Percentiles rank a stretch among this genome's conserved stretches.
Evolutionary conservation across 2,888 invertebrate species (phyloP).

Genomic region (Trichopria drosophilae): DNA sequence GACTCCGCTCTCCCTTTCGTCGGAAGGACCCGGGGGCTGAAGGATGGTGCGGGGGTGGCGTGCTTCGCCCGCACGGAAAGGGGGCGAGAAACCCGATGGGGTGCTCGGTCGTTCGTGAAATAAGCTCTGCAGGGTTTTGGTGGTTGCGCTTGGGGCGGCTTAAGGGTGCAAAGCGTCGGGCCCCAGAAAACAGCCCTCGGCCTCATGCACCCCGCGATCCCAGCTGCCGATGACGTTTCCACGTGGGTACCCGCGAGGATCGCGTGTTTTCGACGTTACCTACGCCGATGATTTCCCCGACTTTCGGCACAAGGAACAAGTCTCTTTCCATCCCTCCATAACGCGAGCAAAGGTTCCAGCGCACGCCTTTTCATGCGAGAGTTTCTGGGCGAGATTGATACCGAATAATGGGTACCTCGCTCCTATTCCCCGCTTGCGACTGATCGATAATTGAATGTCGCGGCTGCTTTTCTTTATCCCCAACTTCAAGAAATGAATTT

Average conservation of each 20-base stretch:
- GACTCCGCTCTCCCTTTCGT: constrained; percentile 40
- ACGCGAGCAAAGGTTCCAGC: not conserved
- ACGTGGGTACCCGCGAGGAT: constrained; percentile 56
- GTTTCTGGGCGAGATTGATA: constrained; percentile 9
- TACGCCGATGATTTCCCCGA: constrained; percentile 47
- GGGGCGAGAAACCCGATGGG: constrained; percentile 30
- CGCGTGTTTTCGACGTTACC: constrained; percentile 57
- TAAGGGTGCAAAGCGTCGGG: constrained; percentile 37
- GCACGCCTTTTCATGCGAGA: constrained; percentile 2
- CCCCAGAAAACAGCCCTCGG: constrained; percentile 37
- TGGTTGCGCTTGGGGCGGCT: constrained; percentile 55
- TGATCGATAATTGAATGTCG: too few relatives aligned
- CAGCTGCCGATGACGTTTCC: constrained; percentile 58
- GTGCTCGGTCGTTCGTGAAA: constrained; percentile 54
- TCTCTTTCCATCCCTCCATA: constrained; percentile 12
- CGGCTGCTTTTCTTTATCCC: too few relatives aligned
- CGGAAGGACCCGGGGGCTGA: constrained; percentile 19
- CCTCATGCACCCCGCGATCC: constrained; percentile 38
- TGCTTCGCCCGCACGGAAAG: constrained; percentile 34
- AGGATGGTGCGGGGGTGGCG: constrained; percentile 21
- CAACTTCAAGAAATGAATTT: too few relatives aligned
- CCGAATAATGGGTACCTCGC: too few relatives aligned
- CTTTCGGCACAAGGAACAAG: constrained; percentile 1
- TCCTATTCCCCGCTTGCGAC: too few relatives aligned
- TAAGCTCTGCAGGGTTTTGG: constrained; percentile 57